Base-by-base conservation (phyloP, 2,888 invertebrate species). In the Polydrusus pterygomalis region DNA sequence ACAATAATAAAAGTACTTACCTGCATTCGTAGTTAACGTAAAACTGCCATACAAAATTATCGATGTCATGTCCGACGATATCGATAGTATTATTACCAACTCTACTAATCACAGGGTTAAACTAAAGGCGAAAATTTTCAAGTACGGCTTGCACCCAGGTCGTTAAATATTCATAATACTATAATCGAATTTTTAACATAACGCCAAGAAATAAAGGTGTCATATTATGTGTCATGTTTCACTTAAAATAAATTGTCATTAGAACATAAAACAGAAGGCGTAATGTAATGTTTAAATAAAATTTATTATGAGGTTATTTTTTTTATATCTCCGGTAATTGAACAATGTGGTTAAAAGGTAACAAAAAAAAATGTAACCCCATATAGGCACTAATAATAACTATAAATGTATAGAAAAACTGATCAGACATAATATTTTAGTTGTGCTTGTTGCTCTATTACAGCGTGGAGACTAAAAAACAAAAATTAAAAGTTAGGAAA, bases 81-180 rank as follows among this genome's bases (percentile, higher is more conserved):
- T 47, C 47, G 47, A 47, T 47, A 17, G 3, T n/a, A 13, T 47
- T n/a, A 47, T 17, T 17, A 17, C 47, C 47, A 47, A 1, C n/a
- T 17, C 47, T 47, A 47, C 78, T 80, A 80, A 81, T 81, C 81
- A 79, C 69, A 77, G 73, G 77, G 79, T 78, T 69, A 76, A 70
- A 20, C 17, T 60, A 56, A 51, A 47, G 56, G 60, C 70, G 62
- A 62, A 60, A 40, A 30, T 30, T 49, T 70, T 45, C 60, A 70
- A 60, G 40, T 70, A 70, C 58, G 58, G 47, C 45, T 47, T 56
- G 56, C 43, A 43, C 30, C 40, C 58, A 56, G 47, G 30, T 60
- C 60, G 45, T 70, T 70, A 70, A 70, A 70, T 70, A 70, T 70
- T 70, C 62, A 70, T 70, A 70, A 60, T 47, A 62, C 49, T 43